A percentile compares a stretch with the other conserved stretches of the same genome.
These are phyloP conservation scores for Botia kubotai DNA, from an alignment of 2,797 vertebrate species.

Conservation along the genomic window DNA sequence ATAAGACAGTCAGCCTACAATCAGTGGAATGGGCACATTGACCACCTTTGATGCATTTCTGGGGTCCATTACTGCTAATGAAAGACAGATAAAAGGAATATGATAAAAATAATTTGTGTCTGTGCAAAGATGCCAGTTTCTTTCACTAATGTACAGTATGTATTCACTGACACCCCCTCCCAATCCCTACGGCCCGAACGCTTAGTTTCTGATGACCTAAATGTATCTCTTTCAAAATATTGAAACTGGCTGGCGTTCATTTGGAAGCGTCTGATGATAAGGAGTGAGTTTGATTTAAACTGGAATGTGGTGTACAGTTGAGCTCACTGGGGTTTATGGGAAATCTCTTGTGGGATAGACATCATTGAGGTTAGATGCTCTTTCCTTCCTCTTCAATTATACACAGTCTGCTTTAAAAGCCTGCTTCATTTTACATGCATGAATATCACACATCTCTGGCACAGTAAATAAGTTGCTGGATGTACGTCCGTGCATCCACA, in stretches of 20 bases:
- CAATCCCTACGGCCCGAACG: conserved; percentile 3
- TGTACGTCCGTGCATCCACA: conserved; percentile 42
- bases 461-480: conserved; percentile 57
- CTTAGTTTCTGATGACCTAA: conserved; percentile 61
- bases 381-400: conserved; percentile 66
- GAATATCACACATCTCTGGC: conserved; percentile 63
- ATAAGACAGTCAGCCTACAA: conserved; percentile 37
- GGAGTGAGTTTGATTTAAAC: conserved; percentile 33
- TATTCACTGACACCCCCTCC: conserved; percentile 6
- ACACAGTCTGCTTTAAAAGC: conserved; percentile 65
- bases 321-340: conserved; percentile 54
- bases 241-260: conserved; percentile 59
- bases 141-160: conserved; percentile 22
- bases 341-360: conserved; percentile 66
- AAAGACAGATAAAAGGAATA: conserved; percentile 52
- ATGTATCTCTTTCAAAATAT: conserved; percentile 54
- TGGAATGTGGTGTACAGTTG: conserved; percentile 48
- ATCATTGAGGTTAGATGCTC: conserved; percentile 61
- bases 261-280: conserved; percentile 54
- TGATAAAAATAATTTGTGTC: conserved; percentile 45
- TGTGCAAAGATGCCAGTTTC: conserved; percentile 29
- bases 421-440: conserved; percentile 65
- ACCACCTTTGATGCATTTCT: conserved; percentile 42
- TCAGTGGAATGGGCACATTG: conserved; percentile 25
- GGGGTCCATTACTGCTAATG: conserved; percentile 44